Conservation (phyloP, 2,888 invertebrate genomes). For the Phlogophora meticulosa region DNA sequence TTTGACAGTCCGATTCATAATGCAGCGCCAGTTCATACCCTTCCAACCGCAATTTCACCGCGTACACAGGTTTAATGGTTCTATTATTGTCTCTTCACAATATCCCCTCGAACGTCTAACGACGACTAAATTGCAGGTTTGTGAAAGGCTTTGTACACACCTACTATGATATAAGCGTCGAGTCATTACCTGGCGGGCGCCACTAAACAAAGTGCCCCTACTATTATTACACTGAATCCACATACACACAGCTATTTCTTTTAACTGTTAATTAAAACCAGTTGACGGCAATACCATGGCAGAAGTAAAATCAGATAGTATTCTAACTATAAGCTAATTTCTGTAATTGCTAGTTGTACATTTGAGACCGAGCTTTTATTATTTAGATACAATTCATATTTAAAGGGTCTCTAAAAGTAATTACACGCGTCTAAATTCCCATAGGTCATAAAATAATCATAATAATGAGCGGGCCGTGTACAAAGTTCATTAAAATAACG, state of each 20-base stretch:
- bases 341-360: constrained; percentile 33
- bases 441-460: constrained; percentile 64
- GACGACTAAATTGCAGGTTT: constrained; percentile 22
- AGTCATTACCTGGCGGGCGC: constrained; percentile 2
- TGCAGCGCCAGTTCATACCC: constrained; percentile 28
- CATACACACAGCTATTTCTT: constrained; percentile 29
- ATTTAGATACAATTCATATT: constrained; percentile 51
- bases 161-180: background rate
- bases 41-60: background rate
- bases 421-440: constrained; percentile 58
- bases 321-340: constrained; percentile 28
- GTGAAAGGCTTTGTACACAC: constrained; percentile 5
- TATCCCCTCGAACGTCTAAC: constrained; percentile 3
- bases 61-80: constrained; percentile 28
- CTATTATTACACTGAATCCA: constrained; percentile 27
- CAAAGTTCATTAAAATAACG: constrained; percentile 62
- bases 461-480: constrained; percentile 51
- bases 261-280: constrained; percentile 47
- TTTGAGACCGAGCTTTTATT: constrained; percentile 34
- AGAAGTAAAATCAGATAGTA: constrained; percentile 27
- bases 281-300: background rate
- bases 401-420: constrained; percentile 59
- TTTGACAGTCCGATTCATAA: constrained; percentile 53
- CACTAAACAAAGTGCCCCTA: constrained; percentile 19
- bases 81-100: constrained; percentile 22